Evolutionary conservation across 2,797 vertebrate species (phyloP).

Genomic region (Myotis myotis): DNA sequence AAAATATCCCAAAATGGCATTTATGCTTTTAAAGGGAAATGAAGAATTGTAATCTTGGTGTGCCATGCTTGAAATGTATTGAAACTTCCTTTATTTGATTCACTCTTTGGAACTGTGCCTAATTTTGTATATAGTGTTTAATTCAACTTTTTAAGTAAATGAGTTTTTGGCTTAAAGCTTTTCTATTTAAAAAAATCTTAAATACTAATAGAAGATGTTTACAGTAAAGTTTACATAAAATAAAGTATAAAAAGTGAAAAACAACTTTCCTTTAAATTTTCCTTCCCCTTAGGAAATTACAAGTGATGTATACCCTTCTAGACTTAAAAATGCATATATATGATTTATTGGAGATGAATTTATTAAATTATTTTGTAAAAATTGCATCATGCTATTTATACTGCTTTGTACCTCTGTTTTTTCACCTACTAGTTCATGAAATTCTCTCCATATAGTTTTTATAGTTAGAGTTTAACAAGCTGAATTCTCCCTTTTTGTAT

Average conservation of each 20-base stretch:
- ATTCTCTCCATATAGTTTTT: background rate
- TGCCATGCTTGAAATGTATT: background rate
- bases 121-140: background rate
- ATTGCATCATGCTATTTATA: background rate
- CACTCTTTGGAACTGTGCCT: background rate
- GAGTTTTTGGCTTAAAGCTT: background rate
- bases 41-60: background rate
- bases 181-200: background rate
- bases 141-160: background rate
- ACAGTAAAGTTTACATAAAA: background rate
- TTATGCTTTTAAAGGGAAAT: background rate
- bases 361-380: background rate
- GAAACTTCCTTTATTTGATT: background rate
- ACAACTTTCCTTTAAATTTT: background rate
- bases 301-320: background rate
- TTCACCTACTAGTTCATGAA: background rate
- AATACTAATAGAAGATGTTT: slow-evolving; percentile 3
- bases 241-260: background rate
- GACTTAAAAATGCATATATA: background rate
- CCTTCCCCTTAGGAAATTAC: background rate
- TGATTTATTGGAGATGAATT: background rate
- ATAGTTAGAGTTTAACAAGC: background rate
- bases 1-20: background rate
- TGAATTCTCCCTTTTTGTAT: background rate
- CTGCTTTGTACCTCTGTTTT: background rate